Conservation (phyloP, 1,140 invertebrate species). For the Arion vulgaris region DNA sequence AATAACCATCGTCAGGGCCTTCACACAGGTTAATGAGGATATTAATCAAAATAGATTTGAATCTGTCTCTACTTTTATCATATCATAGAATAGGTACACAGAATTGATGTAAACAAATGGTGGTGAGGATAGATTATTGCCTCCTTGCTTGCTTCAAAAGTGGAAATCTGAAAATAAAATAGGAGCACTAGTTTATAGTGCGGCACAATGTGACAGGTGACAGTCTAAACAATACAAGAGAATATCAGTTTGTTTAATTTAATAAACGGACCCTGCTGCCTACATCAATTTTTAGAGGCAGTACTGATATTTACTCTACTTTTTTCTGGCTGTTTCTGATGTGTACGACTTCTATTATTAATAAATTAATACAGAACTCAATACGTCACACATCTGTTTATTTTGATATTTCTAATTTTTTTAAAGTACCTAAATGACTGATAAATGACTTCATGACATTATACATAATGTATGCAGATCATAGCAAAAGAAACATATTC, state of each 20-base stretch:
- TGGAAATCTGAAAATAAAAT: conserved; percentile 22
- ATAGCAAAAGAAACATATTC: too few species aligned
- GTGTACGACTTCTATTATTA: too few species aligned
- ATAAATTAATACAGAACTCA: too few species aligned
- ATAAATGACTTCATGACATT: too few species aligned
- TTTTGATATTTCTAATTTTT: too few species aligned
- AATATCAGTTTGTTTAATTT: not conserved
- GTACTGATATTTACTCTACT: too few species aligned
- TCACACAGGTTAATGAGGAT: not conserved
- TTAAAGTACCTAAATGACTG: too few species aligned
- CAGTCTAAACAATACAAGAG: not conserved
- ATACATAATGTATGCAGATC: too few species aligned
- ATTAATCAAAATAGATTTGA: not conserved
- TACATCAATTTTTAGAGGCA: too few species aligned
- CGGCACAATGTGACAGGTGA: not conserved
- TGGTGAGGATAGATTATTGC: not conserved
- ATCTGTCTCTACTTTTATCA: not conserved
- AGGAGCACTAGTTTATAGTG: conserved; percentile 24
- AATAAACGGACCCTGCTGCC: not conserved
- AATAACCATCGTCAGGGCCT: not conserved
- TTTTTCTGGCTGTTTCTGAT: too few species aligned
- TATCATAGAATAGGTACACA: not conserved
- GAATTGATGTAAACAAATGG: not conserved
- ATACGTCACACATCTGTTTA: too few species aligned
- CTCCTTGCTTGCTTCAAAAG: conserved; percentile 14